These are phyloP conservation scores for Drosophila tristis DNA, from an alignment of 1,140 invertebrate species.

Conservation along the genomic window DNA sequence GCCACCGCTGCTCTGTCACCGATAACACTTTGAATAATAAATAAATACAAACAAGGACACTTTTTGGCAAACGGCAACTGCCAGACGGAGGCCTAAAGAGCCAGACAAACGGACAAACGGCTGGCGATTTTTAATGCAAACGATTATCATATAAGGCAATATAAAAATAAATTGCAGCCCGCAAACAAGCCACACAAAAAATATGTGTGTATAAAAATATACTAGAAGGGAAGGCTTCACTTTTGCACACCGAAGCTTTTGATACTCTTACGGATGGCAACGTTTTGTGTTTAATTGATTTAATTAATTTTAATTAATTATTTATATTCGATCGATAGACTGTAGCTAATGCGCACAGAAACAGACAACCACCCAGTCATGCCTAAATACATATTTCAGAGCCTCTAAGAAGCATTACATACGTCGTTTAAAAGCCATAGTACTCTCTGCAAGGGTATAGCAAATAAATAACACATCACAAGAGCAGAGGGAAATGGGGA, in stretches of 20 bases:
- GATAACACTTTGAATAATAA: slow-evolving; percentile 83
- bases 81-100: slow-evolving; percentile 31
- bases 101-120: slow-evolving; percentile 51
- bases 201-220: not conserved
- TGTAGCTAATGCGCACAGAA: too few relatives aligned
- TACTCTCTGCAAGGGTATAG: too few relatives aligned
- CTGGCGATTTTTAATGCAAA: slow-evolving; percentile 71
- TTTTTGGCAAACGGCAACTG: slow-evolving; percentile 59
- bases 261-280: too few relatives aligned
- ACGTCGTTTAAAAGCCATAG: too few relatives aligned
- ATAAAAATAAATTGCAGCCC: slow-evolving; percentile 73
- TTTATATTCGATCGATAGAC: too few relatives aligned
- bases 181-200: slow-evolving; percentile 19
- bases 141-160: slow-evolving; percentile 81
- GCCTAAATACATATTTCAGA: too few relatives aligned
- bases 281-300: too few relatives aligned
- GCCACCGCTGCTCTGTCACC: slow-evolving; percentile 47
- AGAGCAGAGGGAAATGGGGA: slow-evolving; percentile 19
- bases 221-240: not conserved
- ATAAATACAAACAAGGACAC: slow-evolving; percentile 74
- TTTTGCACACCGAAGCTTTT: slow-evolving; percentile 1
- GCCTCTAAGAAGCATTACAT: too few relatives aligned
- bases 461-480: not conserved
- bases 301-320: too few relatives aligned
- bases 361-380: too few relatives aligned